Conservation (phyloP, 1,140 invertebrate species). For the Drosophila kurseongensis region DNA sequence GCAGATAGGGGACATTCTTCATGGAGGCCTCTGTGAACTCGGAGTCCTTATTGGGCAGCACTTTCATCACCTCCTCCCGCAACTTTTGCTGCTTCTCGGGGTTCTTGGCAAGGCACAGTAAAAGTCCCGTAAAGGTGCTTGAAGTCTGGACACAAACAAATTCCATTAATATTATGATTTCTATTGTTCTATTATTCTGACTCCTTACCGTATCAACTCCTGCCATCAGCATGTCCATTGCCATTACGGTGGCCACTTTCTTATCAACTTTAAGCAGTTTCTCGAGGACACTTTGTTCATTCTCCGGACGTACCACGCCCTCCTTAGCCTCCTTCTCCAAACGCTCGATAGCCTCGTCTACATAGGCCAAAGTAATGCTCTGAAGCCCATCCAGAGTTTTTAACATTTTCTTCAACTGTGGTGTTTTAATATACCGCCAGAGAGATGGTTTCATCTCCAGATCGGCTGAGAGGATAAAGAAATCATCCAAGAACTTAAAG, state of each 20-base stretch:
- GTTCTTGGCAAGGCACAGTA: constrained; percentile 88
- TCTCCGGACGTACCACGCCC: constrained; percentile 41
- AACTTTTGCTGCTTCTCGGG: constrained; percentile 90
- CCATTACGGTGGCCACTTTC: constrained; percentile 84
- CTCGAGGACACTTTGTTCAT: constrained; percentile 79
- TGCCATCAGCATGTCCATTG: constrained; percentile 83
- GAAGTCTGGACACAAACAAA: constrained; percentile 44
- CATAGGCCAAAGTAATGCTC: constrained; percentile 44
- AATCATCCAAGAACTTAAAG: constrained; percentile 84
- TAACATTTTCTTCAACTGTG: constrained; percentile 86
- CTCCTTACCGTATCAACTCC: constrained; percentile 80
- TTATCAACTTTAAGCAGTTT: constrained; percentile 85
- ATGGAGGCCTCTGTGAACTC: constrained; percentile 86
- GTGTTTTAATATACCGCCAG: constrained; percentile 87
- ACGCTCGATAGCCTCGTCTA: constrained; percentile 65
- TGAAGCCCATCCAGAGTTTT: constrained; percentile 72
- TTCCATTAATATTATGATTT: too few relatives aligned
- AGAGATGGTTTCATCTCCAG: constrained; percentile 87
- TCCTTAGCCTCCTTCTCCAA: constrained; percentile 52
- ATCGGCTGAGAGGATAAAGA: constrained; percentile 86
- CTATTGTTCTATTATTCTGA: too few relatives aligned
- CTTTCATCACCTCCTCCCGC: constrained; percentile 88
- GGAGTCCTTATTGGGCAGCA: constrained; percentile 85
- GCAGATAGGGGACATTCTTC: constrained; percentile 87
- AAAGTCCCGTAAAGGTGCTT: constrained; percentile 31